Evolutionary conservation across 1,140 invertebrate genomes (phyloP), one percentile per base, ranked within the genome.

Genomic region (Littorina saxatilis): DNA sequence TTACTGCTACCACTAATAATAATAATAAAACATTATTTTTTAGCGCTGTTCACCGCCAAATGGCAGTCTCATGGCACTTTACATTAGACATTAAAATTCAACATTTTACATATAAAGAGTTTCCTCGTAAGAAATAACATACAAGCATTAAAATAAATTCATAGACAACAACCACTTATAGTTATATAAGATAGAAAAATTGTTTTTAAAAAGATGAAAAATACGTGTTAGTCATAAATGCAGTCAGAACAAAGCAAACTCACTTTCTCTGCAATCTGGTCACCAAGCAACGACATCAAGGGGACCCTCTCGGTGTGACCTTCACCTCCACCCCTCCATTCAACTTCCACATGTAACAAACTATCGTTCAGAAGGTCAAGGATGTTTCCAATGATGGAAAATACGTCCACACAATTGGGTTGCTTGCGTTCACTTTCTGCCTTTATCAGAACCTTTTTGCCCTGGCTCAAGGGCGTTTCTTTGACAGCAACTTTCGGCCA

Each of bases 221-320:
- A n/a, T n/a, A n/a, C n/a, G n/a, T n/a, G n/a, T n/a, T n/a, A n/a
- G n/a, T n/a, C 43, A 47, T 47, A 47, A 5, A 47, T 47, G 43
- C 43, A 68, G 23, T 13, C 35, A 63, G 13, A 63, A 66, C n/a
- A 66, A 66, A 66, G 27, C 29, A 9, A 32, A 50, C 86, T 74
- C 43, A 84, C 84, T 11, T 87, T 75, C 72, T 86, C 80, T 72
- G 75, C 84, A 29, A 79, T 82, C 32, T 58, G 40, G 5, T 73
- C 58, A 1, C 43, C 72, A 32, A 78, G 76, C 35, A 78, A 47
- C 1, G 13, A 43, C 76, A 78, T 78, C 76, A 78, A 39, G 32
- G 76, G 39, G 32, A 78, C 58, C 55, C 43, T 37, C 3, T 15
- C 27, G 23, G 39, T 23, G 7, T n/a, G 40, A 13, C 2, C 40